Evolutionary conservation across 2,888 invertebrate genomes (phyloP).

Genomic region (Dioctria rufipes): DNA sequence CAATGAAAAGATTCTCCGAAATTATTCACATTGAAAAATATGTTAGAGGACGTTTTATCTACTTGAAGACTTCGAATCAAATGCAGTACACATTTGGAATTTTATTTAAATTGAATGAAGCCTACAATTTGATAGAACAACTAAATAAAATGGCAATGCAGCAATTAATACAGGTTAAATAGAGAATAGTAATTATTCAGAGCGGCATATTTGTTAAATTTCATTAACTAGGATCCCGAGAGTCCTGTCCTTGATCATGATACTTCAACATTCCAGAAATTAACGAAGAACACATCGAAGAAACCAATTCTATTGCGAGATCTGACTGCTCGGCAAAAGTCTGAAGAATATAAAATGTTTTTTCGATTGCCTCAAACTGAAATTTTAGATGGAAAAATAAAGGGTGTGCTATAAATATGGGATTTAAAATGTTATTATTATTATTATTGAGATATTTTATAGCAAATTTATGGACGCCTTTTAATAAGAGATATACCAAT

Average conservation of each 20-base stretch:
- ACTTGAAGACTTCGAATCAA: slow-evolving; percentile 87
- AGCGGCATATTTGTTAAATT: slow-evolving; percentile 28
- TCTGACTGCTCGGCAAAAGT: slow-evolving; percentile 94
- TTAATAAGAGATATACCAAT: slow-evolving; percentile 89
- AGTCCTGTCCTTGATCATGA: slow-evolving; percentile 93
- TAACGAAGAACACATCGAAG: slow-evolving; percentile 90
- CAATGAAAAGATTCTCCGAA: slow-evolving; percentile 76
- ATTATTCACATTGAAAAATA: slow-evolving; percentile 84
- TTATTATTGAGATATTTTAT: not conserved
- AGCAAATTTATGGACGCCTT: slow-evolving; percentile 90
- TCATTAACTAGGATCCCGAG: slow-evolving; percentile 82
- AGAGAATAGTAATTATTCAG: slow-evolving; percentile 35
- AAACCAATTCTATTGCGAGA: slow-evolving; percentile 96
- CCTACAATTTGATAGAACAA: slow-evolving; percentile 93
- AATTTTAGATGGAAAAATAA: slow-evolving; percentile 94
- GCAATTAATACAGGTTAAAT: slow-evolving; percentile 73
- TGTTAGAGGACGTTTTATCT: slow-evolving; percentile 80
- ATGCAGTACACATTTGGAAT: slow-evolving; percentile 91
- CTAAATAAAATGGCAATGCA: slow-evolving; percentile 98
- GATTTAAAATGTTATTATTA: no score
- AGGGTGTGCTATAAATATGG: slow-evolving; percentile 74
- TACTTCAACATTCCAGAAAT: slow-evolving; percentile 82
- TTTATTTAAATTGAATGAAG: slow-evolving; percentile 90
- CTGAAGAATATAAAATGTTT: slow-evolving; percentile 88
- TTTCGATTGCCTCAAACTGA: slow-evolving; percentile 91